Base-by-base conservation (phyloP, 2,113 vertebrate species). In the Gila orcuttii region DNA sequence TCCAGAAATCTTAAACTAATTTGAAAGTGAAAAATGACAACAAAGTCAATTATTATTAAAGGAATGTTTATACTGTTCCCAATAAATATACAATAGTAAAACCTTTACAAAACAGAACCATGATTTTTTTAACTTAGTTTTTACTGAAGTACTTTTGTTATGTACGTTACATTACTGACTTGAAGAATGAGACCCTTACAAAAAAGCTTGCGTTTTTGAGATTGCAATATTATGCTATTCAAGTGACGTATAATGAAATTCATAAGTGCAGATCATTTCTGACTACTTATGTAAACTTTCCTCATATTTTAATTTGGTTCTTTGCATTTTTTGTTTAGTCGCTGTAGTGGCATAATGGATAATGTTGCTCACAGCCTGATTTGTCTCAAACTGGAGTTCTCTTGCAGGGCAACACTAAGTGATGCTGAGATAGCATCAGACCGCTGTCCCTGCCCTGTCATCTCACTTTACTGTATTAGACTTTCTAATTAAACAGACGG, bases 381-480 rank as follows among this genome's bases (percentile, higher is more conserved):
- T 81, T 6, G 33, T 64, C 78, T 78, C 0, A 59, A 78, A 55
- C 21, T 52, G 4, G 5, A 12, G 50, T 59, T 59, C 36, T 25
- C 36, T 62, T 31, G 60, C 59, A 66, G 57, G 36, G 57, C 13
- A 66, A 50, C 62, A 52, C 31, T 73, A 66, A 36, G 66, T 39
- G 81, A 83, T 83, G 81, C 81, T 33, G 55, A 3, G 76, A 75
- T 66, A 28, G 19, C 42, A 83, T 73, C 81, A 75, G 78, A 66
- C 52, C 25, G 19, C 68, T 33, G 62, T 21, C 47, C 62, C 80
- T 36, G 75, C 84, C 64, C 88, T 75, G 73, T 87, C 75, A 85
- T 81, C 66, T 87, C 82, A 60, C 62, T 82, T 79, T 73, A 79
- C 86, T 86, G 28, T 52, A 86, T 87, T 69, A 80, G 83, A 88